Conservation (phyloP, 2,888 invertebrate species). For the Synergus laeviventris region DNA sequence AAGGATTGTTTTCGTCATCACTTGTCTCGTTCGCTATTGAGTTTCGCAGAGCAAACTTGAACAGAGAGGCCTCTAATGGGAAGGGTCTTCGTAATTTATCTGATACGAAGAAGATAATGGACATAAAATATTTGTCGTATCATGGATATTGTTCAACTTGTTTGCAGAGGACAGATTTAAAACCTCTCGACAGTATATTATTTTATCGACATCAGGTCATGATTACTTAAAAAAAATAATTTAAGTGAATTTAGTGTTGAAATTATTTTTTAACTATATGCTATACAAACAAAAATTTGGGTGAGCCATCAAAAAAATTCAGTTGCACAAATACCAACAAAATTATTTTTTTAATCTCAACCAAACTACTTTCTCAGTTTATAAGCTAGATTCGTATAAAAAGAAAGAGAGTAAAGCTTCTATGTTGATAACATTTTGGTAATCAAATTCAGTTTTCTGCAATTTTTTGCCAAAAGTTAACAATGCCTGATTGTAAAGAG, state of each 20-base stretch:
- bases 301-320: no score
- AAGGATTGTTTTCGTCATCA: constrained; percentile 19
- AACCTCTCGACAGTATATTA: background rate
- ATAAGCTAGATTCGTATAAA: background rate
- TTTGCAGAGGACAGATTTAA: constrained; percentile 6
- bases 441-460: background rate
- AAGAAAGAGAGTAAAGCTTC: background rate
- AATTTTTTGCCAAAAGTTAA: background rate
- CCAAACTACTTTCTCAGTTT: no score
- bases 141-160: constrained; percentile 6
- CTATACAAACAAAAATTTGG: no score
- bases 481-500: constrained; percentile 15
- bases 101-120: constrained; percentile 30
- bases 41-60: constrained; percentile 35
- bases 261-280: background rate
- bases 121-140: constrained; percentile 29
- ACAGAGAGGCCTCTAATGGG: constrained; percentile 26
- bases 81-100: constrained; percentile 25
- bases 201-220: background rate
- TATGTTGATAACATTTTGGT: background rate
- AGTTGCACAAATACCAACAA: no score
- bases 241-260: background rate
- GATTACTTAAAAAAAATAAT: background rate
- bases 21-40: constrained; percentile 22
- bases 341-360: no score